phyloP scores from a whole-genome alignment of 2,888 invertebrate genomes.

The Agrypnus murinus region DNA sequence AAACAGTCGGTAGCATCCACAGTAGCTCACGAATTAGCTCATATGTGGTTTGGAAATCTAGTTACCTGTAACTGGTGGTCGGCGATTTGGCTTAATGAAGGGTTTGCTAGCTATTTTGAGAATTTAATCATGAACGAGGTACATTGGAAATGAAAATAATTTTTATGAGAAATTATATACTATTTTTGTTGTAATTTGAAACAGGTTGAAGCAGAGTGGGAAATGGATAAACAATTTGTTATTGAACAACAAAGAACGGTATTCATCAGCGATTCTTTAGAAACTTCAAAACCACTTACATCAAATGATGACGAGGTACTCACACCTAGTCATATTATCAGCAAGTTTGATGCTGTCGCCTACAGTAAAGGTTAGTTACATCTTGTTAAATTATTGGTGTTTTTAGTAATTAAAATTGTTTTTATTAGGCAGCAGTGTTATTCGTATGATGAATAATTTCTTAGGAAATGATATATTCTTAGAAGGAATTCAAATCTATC shows the following conservation, averaged over 20 bases:
- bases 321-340: slow-evolving; percentile 75
- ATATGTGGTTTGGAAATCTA: slow-evolving; percentile 89
- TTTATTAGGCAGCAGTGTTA: slow-evolving; percentile 67
- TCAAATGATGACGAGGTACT: slow-evolving; percentile 71
- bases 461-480: slow-evolving; percentile 74
- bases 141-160: no score
- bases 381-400: no score
- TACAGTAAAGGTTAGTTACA: slow-evolving; percentile 79
- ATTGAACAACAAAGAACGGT: slow-evolving; percentile 80
- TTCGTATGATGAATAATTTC: slow-evolving; percentile 81
- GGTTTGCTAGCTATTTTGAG: slow-evolving; percentile 84
- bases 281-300: slow-evolving; percentile 76
- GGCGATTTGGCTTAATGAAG: slow-evolving; percentile 84
- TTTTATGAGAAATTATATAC: no score
- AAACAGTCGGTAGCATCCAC: no score
- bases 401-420: not conserved
- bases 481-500: slow-evolving; percentile 74
- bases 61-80: slow-evolving; percentile 86
- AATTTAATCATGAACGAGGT: no score
- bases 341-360: slow-evolving; percentile 79
- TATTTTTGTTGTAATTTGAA: no score
- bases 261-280: slow-evolving; percentile 75
- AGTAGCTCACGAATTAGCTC: slow-evolving; percentile 85
- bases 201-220: slow-evolving; percentile 78
- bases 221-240: slow-evolving; percentile 81